A percentile compares a stretch with the other conserved stretches of the same genome.
Evolutionary conservation across 2,888 invertebrate genomes (phyloP).

Genomic region (Catocala sponsa): DNA sequence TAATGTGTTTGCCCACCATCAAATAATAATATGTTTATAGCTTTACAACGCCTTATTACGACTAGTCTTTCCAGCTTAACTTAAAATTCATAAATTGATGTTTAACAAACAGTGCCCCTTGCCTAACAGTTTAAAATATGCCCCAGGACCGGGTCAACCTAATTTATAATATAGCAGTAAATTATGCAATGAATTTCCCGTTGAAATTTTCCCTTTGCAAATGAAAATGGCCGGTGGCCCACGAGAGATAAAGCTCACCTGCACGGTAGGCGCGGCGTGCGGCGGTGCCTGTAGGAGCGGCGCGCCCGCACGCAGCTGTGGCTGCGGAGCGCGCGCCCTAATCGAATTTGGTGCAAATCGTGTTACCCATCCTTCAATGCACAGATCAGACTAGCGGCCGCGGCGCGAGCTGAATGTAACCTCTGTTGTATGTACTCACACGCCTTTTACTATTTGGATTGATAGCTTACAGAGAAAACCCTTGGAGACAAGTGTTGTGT

Average conservation of each 20-base stretch:
- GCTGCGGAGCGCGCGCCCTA: constrained; percentile 40
- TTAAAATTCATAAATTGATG: constrained; percentile 65
- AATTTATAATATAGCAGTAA: constrained; percentile 73
- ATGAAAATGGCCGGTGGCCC: constrained; percentile 62
- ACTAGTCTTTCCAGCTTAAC: constrained; percentile 54
- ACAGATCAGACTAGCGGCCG: constrained; percentile 47
- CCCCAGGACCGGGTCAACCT: constrained; percentile 58
- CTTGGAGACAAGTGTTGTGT: not conserved
- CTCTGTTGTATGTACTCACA: constrained; percentile 18
- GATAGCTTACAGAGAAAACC: not conserved
- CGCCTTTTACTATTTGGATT: constrained; percentile 1
- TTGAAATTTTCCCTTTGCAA: constrained; percentile 63
- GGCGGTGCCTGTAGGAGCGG: constrained; percentile 31
- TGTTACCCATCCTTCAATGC: constrained; percentile 51
- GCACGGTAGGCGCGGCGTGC: constrained; percentile 41
- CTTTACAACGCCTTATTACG: constrained; percentile 51
- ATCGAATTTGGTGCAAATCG: constrained; percentile 50
- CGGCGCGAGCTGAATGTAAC: constrained; percentile 32
- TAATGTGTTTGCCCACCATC: constrained; percentile 30
- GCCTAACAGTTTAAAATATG: constrained; percentile 68
- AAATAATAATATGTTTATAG: constrained; percentile 48
- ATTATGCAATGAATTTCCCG: constrained; percentile 73
- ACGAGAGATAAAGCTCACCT: constrained; percentile 61
- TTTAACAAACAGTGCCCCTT: constrained; percentile 63
- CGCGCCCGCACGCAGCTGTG: constrained; percentile 41